Percentiles rank a stretch among this genome's conserved stretches.
phyloP scores from a whole-genome alignment of 2,113 vertebrate species.

The Gopherus evgoodei region DNA sequence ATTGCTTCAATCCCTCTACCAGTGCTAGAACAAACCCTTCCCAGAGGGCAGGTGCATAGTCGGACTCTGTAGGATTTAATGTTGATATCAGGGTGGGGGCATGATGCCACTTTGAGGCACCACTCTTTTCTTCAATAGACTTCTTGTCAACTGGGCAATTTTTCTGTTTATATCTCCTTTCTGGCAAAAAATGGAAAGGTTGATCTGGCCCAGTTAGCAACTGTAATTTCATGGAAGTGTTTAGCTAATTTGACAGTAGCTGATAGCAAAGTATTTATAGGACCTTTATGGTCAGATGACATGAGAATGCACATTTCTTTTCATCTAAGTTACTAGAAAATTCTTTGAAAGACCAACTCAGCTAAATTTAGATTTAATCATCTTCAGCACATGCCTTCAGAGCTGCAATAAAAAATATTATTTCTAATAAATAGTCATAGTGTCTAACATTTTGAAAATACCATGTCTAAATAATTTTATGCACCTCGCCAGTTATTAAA shows the following conservation, averaged over 20 bases:
- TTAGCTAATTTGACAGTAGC: neutral
- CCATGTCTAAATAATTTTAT: slow-evolving; percentile 40
- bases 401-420: neutral
- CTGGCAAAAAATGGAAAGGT: neutral
- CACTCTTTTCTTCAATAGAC: neutral
- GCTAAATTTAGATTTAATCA: neutral
- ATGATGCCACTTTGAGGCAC: neutral
- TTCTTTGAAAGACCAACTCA: neutral
- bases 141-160: neutral
- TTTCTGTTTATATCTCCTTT: rapidly evolving
- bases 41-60: neutral
- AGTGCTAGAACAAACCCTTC: neutral
- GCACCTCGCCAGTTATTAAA: slow-evolving; percentile 12
- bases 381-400: neutral
- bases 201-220: rapidly evolving
- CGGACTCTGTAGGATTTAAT: neutral
- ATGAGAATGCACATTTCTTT: neutral
- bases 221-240: neutral
- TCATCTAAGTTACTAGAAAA: neutral
- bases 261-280: neutral
- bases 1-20: neutral
- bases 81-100: neutral
- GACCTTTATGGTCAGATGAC: neutral
- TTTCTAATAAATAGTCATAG: slow-evolving; percentile 37
- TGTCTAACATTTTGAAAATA: slow-evolving; percentile 46